Evolutionary conservation across 2,888 invertebrate species (phyloP), one percentile per base, ranked within the genome.

Genomic region (Tenthredo mesomela): DNA sequence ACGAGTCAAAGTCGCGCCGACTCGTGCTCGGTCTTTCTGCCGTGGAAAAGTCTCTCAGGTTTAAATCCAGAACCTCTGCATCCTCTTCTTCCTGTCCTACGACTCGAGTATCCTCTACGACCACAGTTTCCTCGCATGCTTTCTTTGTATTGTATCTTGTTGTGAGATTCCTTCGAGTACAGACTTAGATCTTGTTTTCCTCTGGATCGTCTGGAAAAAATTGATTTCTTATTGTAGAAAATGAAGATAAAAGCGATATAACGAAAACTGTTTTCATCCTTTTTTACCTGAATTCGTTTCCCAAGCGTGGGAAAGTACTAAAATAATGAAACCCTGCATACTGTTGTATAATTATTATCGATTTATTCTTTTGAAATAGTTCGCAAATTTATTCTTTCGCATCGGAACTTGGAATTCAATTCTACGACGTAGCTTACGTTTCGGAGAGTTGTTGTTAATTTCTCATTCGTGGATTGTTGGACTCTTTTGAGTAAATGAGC

Each of bases 61-160:
- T 47, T 25, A 15, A 70, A 40, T 70, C 43, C 21, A 77, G 67
- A 21, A 15, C 85, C 2, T 87, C 87, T 1, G 71, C 75, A 29
- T 86, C 77, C 0, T 77, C n/a, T 75, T 77, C 73, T n/a, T 33
- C 83, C 43, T n/a, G 25, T 90, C 90, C 90, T 10, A 25, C 50
- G 85, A 88, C 87, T n/a, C 25, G 18, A 47, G 86, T 33, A 82
- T 86, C 54, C 25, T 18, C 25, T 6, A 54, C 54, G 2, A 33
- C 15, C 0, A 71, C 7, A 43, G 88, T 70, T 18, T 82, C 29
- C 10, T 87, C 84, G 78, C 88, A 82, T n/a, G n/a, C n/a, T n/a
- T n/a, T n/a, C n/a, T n/a, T n/a, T n/a, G n/a, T n/a, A n/a, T 58
- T 90, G 77, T 58, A 75, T 75, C 10, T 89, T 40, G 40, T 89